Conservation (phyloP, 2,797 vertebrate species). For the Masticophis lateralis region DNA sequence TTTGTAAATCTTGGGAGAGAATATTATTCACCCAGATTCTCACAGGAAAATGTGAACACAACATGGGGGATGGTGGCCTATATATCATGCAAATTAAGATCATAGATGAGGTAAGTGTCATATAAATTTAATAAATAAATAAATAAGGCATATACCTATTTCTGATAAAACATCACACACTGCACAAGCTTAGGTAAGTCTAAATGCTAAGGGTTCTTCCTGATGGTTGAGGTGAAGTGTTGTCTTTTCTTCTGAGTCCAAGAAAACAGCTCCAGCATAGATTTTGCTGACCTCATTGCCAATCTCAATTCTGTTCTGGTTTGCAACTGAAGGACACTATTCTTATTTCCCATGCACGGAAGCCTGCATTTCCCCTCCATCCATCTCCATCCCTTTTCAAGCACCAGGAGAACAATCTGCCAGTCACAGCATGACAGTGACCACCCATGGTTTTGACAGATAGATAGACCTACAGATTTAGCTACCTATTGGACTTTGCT, state of each 20-base stretch:
- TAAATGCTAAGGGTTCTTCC: not conserved
- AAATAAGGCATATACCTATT: not conserved
- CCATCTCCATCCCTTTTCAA: not conserved
- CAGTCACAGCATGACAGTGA: not conserved
- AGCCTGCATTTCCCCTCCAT: not conserved
- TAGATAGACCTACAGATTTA: not conserved
- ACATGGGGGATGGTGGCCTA: not conserved
- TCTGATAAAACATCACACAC: not conserved
- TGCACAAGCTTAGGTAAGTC: not conserved
- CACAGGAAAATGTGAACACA: not conserved
- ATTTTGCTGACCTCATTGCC: not conserved
- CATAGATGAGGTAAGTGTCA: not conserved
- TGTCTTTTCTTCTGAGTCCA: not conserved
- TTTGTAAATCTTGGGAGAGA: not conserved
- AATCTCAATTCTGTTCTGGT: not conserved
- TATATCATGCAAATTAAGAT: not conserved
- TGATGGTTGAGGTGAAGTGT: not conserved
- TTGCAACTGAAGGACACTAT: not conserved
- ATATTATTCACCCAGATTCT: not conserved
- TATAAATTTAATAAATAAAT: too few species aligned
- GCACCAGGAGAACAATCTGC: not conserved
- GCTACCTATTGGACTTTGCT: not conserved
- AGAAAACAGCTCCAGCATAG: not conserved
- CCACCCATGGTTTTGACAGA: not conserved
- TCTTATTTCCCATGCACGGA: not conserved